phyloP scores from a whole-genome alignment of 37 sponge, comb jelly and placozoan genomes.

The Aplysina aerophoba region DNA sequence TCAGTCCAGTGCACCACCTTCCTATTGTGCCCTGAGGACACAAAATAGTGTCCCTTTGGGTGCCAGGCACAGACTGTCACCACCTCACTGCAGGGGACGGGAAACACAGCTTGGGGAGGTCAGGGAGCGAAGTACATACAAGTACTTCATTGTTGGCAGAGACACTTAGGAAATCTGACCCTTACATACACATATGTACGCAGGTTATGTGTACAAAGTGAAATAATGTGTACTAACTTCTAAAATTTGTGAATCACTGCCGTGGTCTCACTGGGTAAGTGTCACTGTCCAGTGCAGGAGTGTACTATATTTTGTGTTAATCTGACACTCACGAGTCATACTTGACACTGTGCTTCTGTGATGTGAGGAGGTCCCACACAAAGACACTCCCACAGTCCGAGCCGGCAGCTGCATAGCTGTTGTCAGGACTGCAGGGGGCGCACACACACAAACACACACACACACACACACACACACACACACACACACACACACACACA shows the following conservation, averaged over 20 bases:
- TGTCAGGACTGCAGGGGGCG: conserved; percentile 19
- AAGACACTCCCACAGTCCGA: not conserved
- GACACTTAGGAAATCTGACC: too few relatives aligned
- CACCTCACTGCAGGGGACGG: not conserved
- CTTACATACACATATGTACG: too few relatives aligned
- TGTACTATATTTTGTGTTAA: too few relatives aligned
- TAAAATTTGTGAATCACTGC: too few relatives aligned
- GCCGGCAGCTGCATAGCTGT: conserved; percentile 7
- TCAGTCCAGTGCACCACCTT: conserved; percentile 4
- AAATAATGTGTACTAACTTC: too few relatives aligned
- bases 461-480: not conserved
- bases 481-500: too few relatives aligned
- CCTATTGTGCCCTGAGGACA: not conserved
- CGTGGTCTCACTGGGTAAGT: too few relatives aligned
- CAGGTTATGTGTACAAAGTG: too few relatives aligned
- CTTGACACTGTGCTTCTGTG: not conserved
- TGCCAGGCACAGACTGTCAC: conserved; percentile 12
- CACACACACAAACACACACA: not conserved
- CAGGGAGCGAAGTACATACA: not conserved
- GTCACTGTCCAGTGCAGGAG: too few relatives aligned
- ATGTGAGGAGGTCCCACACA: not conserved
- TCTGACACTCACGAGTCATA: conserved; percentile 23
- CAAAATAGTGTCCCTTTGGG: conserved; percentile 22
- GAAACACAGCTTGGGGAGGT: not conserved
- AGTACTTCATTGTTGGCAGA: too few relatives aligned